These are phyloP conservation scores for Drosophila prostipennis DNA, from an alignment of 2,888 invertebrate genomes.

Conservation along the genomic window DNA sequence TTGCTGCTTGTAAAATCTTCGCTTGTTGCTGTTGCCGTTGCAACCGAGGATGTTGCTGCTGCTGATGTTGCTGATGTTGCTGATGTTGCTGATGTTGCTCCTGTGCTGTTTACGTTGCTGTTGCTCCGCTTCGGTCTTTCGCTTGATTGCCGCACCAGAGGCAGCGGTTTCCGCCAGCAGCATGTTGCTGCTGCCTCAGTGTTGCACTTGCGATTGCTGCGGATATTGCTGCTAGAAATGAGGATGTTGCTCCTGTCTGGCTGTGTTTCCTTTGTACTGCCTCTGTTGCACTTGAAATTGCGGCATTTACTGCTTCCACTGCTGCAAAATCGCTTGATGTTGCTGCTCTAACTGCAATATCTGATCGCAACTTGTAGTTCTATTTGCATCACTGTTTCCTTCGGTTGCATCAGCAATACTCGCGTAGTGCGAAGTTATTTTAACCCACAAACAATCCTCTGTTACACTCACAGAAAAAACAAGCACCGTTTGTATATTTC, in stretches of 20 bases:
- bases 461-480: slow-evolving; percentile 7
- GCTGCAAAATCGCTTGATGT: background rate
- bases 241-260: background rate
- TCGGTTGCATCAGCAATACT: slow-evolving; percentile 24
- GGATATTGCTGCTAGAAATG: background rate
- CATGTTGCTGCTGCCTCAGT: slow-evolving; percentile 35
- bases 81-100: slow-evolving; percentile 17
- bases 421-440: slow-evolving; percentile 45
- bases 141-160: slow-evolving; percentile 37
- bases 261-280: background rate
- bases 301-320: background rate
- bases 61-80: slow-evolving; percentile 24
- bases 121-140: slow-evolving; percentile 58
- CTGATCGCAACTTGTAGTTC: slow-evolving; percentile 6
- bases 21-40: slow-evolving; percentile 17
- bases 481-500: slow-evolving; percentile 24
- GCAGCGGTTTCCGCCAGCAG: slow-evolving; percentile 11
- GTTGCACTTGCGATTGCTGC: slow-evolving; percentile 1
- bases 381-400: slow-evolving; percentile 13
- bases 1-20: background rate
- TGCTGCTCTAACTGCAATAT: background rate
- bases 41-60: slow-evolving; percentile 7
- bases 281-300: background rate
- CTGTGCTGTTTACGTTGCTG: slow-evolving; percentile 51
- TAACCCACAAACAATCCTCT: slow-evolving; percentile 8